Percentiles rank a stretch among this genome's conserved stretches.
These are phyloP conservation scores for Macroteleia sp. DNA, from an alignment of 2,888 invertebrate genomes.

Conservation along the genomic window DNA sequence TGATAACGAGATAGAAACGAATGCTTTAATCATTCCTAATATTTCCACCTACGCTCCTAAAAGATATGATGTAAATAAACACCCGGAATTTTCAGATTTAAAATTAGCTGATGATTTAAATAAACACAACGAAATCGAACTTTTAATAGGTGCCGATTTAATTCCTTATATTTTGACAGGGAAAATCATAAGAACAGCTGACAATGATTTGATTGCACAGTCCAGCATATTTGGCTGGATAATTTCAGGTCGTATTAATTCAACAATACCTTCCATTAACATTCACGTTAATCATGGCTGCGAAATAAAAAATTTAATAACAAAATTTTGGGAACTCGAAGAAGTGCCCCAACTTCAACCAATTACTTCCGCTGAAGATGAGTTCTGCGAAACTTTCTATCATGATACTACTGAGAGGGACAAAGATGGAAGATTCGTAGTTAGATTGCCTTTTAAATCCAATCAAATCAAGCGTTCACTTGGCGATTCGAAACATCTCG, in stretches of 20 bases:
- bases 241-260: neutral
- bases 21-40: too few relatives aligned
- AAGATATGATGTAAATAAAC: too few relatives aligned
- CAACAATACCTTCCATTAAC: neutral
- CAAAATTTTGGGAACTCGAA: neutral
- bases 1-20: too few relatives aligned
- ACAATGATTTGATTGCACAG: neutral
- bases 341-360: too few relatives aligned
- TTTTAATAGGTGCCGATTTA: neutral
- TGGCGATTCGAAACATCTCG: neutral
- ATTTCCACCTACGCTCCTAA: too few relatives aligned
- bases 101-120: too few relatives aligned
- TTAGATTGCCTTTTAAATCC: neutral
- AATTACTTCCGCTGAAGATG: too few relatives aligned
- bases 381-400: too few relatives aligned
- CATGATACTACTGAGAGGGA: neutral
- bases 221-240: neutral
- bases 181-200: neutral
- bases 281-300: neutral
- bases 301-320: too few relatives aligned
- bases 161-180: neutral
- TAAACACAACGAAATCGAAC: too few relatives aligned
- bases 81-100: too few relatives aligned
- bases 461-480: neutral
- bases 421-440: neutral